Conservation (phyloP, 2,888 invertebrate genomes). For the Augiades crinisus region DNA sequence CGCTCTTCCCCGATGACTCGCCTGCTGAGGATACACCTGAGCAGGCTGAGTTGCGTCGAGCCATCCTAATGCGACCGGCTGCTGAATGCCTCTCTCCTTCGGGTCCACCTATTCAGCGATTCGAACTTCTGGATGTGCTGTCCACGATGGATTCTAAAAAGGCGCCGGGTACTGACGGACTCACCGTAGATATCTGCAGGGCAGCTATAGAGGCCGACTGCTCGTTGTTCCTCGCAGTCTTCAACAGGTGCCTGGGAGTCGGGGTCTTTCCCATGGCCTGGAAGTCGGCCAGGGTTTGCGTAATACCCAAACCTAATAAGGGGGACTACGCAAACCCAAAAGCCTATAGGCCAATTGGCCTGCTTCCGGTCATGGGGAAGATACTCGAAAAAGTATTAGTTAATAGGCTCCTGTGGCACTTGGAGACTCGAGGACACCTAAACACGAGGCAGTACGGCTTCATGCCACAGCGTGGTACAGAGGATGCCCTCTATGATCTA, state of each 20-base stretch:
- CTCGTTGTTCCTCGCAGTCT: constrained; percentile 26
- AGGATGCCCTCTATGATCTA: not conserved
- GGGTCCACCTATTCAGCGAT: not conserved
- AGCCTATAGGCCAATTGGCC: constrained; percentile 34
- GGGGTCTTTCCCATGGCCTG: constrained; percentile 29
- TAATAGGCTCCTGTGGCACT: too few species aligned
- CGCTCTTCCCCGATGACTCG: not conserved
- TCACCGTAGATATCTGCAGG: constrained; percentile 35
- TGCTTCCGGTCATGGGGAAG: too few species aligned
- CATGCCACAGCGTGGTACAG: constrained; percentile 1
- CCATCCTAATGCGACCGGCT: too few species aligned
- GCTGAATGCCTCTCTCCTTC: not conserved
- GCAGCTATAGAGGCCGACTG: too few species aligned
- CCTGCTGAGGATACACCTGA: too few species aligned
- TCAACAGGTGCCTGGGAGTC: constrained; percentile 31
- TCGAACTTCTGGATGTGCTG: not conserved
- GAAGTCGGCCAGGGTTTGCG: constrained; percentile 34
- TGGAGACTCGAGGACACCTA: too few species aligned
- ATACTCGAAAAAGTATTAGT: too few species aligned
- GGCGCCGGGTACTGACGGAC: too few species aligned
- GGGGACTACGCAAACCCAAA: constrained; percentile 31
- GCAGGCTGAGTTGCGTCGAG: too few species aligned
- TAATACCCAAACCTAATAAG: too few species aligned
- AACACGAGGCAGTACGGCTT: not conserved
- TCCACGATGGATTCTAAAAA: too few species aligned